Evolutionary conservation across 2,113 vertebrate species (phyloP), one percentile per base, ranked within the genome.

Genomic region (Chionis minor): DNA sequence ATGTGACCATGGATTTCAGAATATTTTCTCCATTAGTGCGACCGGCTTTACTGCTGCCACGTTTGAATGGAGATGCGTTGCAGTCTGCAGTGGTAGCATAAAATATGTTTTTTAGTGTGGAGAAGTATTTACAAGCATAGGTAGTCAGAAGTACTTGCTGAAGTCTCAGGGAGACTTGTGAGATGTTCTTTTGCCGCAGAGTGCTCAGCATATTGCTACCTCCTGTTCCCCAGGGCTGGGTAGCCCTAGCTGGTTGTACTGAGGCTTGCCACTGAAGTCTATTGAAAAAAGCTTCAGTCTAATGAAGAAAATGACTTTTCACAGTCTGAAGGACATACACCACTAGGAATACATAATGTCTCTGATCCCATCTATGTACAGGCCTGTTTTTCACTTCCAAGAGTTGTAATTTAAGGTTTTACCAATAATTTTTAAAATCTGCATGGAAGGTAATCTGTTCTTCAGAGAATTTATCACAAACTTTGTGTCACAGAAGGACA

Each of bases 291-390:
- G 5, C 0, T 12, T 86, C 6, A 58, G n/a, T 59, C 33, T 62
- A 42, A 21, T 44, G 38, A 66, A 70, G 13, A 54, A 90, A 73
- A 74, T 42, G 1, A 35, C 51, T 81, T 96, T 87, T 56, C 42
- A 77, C 44, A 32, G 27, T 62, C 24, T 49, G 42, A 92, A 83
- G 54, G 40, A 4, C 9, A 11, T 55, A 33, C 10, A 14, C 5
- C 2, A 0, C 12, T 61, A n/a, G 33, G 24, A 81, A 54, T 91
- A 27, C 5, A 0, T 40, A 9, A 21, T 0, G 0, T 5, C 17
- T 78, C 51, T 63, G 24, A 49, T 70, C 8, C 6, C 5, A 17
- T 71, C 21, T 62, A 28, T 11, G 3, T 54, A 27, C 16, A 62
- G 19, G 20, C 30, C 30, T 7, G 13, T 88, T 78, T 93, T 88